Conservation (phyloP, 2,113 vertebrate species). For the Haplotaxodon microlepis region DNA sequence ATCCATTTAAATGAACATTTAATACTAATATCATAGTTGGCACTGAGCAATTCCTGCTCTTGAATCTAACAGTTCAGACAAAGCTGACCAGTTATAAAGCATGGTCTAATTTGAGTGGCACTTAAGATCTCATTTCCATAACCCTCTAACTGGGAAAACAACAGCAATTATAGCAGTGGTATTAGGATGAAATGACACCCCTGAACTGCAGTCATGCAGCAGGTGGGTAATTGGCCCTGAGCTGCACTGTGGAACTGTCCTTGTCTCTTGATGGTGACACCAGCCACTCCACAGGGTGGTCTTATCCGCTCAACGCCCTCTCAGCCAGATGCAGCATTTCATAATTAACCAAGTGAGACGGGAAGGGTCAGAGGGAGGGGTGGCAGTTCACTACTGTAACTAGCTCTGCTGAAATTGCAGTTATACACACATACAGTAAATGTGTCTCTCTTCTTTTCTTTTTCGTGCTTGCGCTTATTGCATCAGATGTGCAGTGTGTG, state of each 20-base stretch:
- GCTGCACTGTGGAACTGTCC: conserved; percentile 43
- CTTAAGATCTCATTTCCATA: conserved; percentile 40
- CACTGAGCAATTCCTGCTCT: background rate
- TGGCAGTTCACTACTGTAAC: background rate
- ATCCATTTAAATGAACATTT: conserved; percentile 3
- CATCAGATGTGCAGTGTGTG: background rate
- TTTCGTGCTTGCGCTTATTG: background rate
- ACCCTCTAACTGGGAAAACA: conserved; percentile 41
- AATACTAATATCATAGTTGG: background rate
- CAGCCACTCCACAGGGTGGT: conserved; percentile 5
- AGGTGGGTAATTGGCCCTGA: conserved; percentile 64
- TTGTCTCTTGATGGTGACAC: conserved; percentile 43
- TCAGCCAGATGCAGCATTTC: conserved; percentile 44
- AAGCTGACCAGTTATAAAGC: background rate
- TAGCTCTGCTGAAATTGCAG: background rate
- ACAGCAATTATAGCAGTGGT: conserved; percentile 37
- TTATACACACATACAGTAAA: background rate
- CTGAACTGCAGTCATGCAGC: conserved; percentile 41
- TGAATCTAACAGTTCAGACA: background rate
- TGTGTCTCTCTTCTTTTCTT: background rate
- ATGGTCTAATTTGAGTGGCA: conserved; percentile 22
- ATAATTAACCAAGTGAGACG: conserved; percentile 54
- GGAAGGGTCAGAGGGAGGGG: conserved; percentile 1
- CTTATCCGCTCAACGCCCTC: conserved; percentile 31
- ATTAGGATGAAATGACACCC: conserved; percentile 51